Conservation (phyloP, 2,888 invertebrate species). For the Linnaemya tessellans region DNA sequence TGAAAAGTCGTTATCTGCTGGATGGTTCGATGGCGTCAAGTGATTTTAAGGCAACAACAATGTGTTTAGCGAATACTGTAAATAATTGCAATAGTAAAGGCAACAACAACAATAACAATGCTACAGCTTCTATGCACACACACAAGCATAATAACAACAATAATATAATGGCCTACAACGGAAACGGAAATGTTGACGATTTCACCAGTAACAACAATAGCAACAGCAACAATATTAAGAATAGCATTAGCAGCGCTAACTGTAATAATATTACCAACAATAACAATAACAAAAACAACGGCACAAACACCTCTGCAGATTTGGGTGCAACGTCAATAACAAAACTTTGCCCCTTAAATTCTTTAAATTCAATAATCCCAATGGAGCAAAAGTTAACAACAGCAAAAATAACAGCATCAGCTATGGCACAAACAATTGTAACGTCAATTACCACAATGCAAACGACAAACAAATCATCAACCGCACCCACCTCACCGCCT, state of each 20-base stretch:
- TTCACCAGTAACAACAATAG: conserved; percentile 74
- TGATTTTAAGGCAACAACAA: conserved; percentile 63
- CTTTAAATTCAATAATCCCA: conserved; percentile 69
- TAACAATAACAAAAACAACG: conserved; percentile 64
- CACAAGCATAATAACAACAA: conserved; percentile 69
- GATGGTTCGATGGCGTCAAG: conserved; percentile 76
- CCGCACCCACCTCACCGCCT: conserved; percentile 73
- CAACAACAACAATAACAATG: conserved; percentile 58
- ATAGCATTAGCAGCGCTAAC: conserved; percentile 26
- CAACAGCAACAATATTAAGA: conserved; percentile 73
- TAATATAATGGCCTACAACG: conserved; percentile 73
- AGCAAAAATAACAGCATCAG: conserved; percentile 64
- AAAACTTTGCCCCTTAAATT: conserved; percentile 65
- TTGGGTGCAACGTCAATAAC: conserved; percentile 43
- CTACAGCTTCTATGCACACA: conserved; percentile 34
- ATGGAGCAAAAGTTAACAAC: conserved; percentile 60
- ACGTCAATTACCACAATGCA: conserved; percentile 68
- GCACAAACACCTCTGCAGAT: conserved; percentile 13
- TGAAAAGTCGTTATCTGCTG: conserved; percentile 80
- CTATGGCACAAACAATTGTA: conserved; percentile 54
- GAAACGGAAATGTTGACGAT: conserved; percentile 80
- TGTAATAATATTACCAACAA: conserved; percentile 45
- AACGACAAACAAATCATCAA: conserved; percentile 70
- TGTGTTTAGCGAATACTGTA: conserved; percentile 67
- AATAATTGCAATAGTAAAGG: conserved; percentile 67